These are phyloP conservation scores for Rhinichthys klamathensis DNA, from an alignment of 2,113 vertebrate species.

Conservation along the genomic window DNA sequence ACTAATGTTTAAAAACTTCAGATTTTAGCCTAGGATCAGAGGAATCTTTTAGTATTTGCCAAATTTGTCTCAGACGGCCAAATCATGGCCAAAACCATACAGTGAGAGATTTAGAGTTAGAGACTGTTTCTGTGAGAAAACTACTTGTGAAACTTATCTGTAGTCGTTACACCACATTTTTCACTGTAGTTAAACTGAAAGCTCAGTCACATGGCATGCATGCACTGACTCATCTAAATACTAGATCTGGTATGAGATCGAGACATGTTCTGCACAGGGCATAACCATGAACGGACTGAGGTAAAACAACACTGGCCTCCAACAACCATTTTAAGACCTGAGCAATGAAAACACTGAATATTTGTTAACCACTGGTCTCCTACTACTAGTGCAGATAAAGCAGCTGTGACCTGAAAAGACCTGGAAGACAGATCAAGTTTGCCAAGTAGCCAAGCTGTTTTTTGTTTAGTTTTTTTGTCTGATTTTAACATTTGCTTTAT, in stretches of 20 bases:
- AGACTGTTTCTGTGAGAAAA: background rate
- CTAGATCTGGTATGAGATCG: conserved; percentile 20
- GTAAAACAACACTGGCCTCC: conserved; percentile 45
- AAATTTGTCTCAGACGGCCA: no score
- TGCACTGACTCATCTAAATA: conserved; percentile 36
- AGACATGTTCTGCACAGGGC: background rate
- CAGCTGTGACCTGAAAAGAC: no score
- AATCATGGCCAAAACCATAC: no score
- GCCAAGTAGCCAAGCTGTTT: no score
- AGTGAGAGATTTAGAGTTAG: background rate
- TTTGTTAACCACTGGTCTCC: background rate
- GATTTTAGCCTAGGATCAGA: no score
- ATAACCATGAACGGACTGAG: conserved; percentile 35
- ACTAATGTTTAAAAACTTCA: no score
- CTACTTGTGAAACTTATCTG: background rate
- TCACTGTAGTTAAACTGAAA: background rate
- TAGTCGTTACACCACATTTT: background rate
- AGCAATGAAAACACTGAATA: background rate
- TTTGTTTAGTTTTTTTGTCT: no score
- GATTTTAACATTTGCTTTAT: no score
- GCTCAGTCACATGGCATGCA: background rate
- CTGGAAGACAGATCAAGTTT: no score
- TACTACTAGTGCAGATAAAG: background rate
- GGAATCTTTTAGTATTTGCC: no score
- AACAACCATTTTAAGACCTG: background rate